Evolutionary conservation across 2,888 invertebrate genomes (phyloP).

Genomic region (Dasysyrphus albostriatus): DNA sequence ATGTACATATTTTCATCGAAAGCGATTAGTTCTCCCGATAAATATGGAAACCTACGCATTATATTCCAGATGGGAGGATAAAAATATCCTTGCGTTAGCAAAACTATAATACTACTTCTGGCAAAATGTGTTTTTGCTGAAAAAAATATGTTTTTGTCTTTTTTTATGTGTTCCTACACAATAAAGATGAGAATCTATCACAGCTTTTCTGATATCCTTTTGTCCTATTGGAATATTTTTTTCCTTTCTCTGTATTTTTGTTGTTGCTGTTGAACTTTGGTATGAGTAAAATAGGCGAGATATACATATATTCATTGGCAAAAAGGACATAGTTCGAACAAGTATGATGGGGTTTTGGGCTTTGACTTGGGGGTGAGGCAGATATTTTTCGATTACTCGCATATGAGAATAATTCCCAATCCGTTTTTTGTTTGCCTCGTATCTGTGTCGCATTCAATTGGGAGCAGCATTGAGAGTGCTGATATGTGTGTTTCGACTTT

Average conservation of each 20-base stretch:
- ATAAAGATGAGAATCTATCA: conserved; percentile 48
- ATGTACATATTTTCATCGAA: conserved; percentile 61
- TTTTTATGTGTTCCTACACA: conserved; percentile 25
- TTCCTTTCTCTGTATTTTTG: conserved; percentile 10
- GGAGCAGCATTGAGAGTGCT: conserved; percentile 42
- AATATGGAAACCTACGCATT: conserved; percentile 30
- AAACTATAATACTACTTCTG: conserved; percentile 51
- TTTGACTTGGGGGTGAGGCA: not conserved
- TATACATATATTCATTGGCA: conserved; percentile 45
- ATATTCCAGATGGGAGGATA: not conserved
- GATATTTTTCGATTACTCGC: conserved; percentile 59
- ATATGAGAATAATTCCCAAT: conserved; percentile 62
- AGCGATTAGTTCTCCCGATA: conserved; percentile 54
- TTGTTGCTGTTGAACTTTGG: conserved; percentile 21
- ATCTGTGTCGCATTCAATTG: conserved; percentile 74
- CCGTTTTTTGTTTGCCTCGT: conserved; percentile 52
- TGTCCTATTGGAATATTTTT: conserved; percentile 49
- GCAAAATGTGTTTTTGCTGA: conserved; percentile 36
- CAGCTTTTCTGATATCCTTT: conserved; percentile 54
- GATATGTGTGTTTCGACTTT: conserved; percentile 47
- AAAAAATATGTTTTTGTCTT: conserved; percentile 16
- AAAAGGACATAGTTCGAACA: conserved; percentile 54
- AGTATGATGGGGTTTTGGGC: not conserved
- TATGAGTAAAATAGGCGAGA: conserved; percentile 34
- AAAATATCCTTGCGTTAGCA: conserved; percentile 50